These are phyloP conservation scores for Drosophila orosa DNA, from an alignment of 1,140 invertebrate species.

Conservation along the genomic window DNA sequence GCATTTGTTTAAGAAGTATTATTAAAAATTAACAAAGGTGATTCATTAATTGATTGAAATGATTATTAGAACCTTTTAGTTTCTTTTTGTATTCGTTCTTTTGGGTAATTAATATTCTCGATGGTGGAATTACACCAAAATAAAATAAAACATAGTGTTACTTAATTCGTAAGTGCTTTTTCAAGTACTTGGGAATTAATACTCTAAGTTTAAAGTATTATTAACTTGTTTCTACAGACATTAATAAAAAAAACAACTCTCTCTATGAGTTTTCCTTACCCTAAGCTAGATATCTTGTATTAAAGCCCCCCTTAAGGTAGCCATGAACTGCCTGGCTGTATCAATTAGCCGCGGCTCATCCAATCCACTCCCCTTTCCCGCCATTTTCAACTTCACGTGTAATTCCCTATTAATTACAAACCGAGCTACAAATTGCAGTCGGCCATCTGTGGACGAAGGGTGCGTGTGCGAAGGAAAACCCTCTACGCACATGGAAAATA, in stretches of 20 bases:
- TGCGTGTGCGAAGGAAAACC: conserved; percentile 40
- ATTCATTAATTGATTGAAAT: background rate
- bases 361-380: background rate
- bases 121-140: background rate
- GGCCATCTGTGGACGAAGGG: conserved; percentile 32
- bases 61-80: too few species aligned
- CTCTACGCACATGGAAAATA: conserved; percentile 42
- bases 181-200: background rate
- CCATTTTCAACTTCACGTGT: background rate
- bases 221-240: too few species aligned
- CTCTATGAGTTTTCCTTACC: background rate
- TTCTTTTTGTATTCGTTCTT: too few species aligned
- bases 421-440: conserved; percentile 34
- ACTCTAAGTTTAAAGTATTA: background rate
- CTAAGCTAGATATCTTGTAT: background rate
- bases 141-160: background rate
- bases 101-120: background rate
- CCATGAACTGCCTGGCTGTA: conserved; percentile 7
- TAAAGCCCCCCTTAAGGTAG: background rate
- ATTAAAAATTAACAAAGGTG: background rate
- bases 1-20: background rate
- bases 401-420: conserved; percentile 40
- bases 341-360: conserved; percentile 26
- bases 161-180: background rate
- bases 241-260: background rate